Evolutionary conservation across 2,797 vertebrate species (phyloP).

Genomic region (Carduelis carduelis): DNA sequence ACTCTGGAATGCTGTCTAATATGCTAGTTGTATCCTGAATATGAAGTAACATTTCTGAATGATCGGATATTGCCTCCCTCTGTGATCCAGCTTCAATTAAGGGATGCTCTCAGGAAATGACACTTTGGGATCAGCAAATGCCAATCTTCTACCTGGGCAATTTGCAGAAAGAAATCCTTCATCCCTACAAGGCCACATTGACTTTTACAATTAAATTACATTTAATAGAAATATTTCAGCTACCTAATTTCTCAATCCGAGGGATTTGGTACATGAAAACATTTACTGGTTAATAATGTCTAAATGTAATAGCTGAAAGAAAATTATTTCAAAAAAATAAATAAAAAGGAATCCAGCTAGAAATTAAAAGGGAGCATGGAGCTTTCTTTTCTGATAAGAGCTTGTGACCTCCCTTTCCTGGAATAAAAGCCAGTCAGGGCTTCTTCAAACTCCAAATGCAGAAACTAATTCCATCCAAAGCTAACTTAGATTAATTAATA

Average conservation of each 20-base stretch:
- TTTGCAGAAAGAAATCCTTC: conserved; percentile 47
- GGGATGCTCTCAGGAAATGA: conserved; percentile 61
- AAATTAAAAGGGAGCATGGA: conserved; percentile 39
- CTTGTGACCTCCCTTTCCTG: conserved; percentile 5
- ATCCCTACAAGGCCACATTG: conserved; percentile 44
- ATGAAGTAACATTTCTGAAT: conserved; percentile 66
- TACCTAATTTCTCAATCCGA: conserved; percentile 37
- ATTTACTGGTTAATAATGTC: conserved; percentile 43
- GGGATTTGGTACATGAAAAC: background rate
- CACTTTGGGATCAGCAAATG: conserved; percentile 71
- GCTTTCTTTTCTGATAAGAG: conserved; percentile 30
- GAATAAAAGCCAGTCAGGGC: background rate
- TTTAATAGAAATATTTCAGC: conserved; percentile 59
- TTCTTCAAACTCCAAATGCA: conserved; percentile 22
- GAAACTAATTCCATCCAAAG: conserved; percentile 35
- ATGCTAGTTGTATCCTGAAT: conserved; percentile 59
- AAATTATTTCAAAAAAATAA: conserved; percentile 21
- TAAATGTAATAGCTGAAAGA: conserved; percentile 16
- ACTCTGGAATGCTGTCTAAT: conserved; percentile 66
- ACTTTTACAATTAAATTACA: conserved; percentile 69
- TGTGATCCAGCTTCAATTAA: conserved; percentile 67
- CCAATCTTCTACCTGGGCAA: conserved; percentile 69
- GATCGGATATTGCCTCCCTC: conserved; percentile 59
- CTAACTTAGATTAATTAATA: conserved; percentile 53
- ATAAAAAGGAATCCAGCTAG: conserved; percentile 27